Percentiles rank a stretch among this genome's conserved stretches.
Evolutionary conservation across 2,888 invertebrate genomes (phyloP).

Genomic region (Macrosoma leucophasiata): DNA sequence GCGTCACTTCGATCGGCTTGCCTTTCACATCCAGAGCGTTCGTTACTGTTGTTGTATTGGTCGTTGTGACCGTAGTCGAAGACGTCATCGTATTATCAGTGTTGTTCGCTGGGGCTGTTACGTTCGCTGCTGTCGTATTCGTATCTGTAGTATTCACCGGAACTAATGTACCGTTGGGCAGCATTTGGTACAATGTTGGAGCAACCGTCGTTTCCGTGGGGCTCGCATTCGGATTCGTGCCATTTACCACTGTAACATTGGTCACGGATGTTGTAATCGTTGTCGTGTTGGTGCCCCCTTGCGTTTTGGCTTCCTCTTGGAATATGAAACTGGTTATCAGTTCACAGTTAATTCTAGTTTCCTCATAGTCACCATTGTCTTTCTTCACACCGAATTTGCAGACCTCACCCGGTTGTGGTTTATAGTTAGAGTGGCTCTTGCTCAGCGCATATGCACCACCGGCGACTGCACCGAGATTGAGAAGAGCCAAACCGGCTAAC

Average conservation of each 20-base stretch:
- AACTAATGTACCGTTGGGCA: constrained; percentile 55
- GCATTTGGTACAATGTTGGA: constrained; percentile 38
- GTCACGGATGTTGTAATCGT: constrained; percentile 50
- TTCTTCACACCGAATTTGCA: constrained; percentile 60
- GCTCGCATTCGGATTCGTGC: constrained; percentile 29
- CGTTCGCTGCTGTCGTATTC: constrained; percentile 32
- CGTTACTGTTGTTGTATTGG: constrained; percentile 50
- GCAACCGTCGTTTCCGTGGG: constrained; percentile 24
- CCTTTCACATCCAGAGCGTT: constrained; percentile 66
- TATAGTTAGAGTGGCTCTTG: constrained; percentile 37
- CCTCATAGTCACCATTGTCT: constrained; percentile 61
- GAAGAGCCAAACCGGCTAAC: constrained; percentile 53
- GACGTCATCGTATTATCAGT: constrained; percentile 34
- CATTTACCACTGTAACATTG: constrained; percentile 50
- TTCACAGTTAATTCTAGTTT: constrained; percentile 60
- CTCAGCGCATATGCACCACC: constrained; percentile 42
- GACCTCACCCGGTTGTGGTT: constrained; percentile 48
- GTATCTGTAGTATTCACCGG: constrained; percentile 36
- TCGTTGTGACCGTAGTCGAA: constrained; percentile 44
- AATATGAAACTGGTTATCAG: constrained; percentile 58
- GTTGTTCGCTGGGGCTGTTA: constrained; percentile 21
- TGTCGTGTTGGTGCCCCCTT: constrained; percentile 39
- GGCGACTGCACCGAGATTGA: constrained; percentile 57
- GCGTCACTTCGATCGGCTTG: constrained; percentile 51
- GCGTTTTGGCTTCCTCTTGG: constrained; percentile 35